Evolutionary conservation across 2,797 vertebrate species (phyloP).

Genomic region (Hyperoplus lanceolatus): DNA sequence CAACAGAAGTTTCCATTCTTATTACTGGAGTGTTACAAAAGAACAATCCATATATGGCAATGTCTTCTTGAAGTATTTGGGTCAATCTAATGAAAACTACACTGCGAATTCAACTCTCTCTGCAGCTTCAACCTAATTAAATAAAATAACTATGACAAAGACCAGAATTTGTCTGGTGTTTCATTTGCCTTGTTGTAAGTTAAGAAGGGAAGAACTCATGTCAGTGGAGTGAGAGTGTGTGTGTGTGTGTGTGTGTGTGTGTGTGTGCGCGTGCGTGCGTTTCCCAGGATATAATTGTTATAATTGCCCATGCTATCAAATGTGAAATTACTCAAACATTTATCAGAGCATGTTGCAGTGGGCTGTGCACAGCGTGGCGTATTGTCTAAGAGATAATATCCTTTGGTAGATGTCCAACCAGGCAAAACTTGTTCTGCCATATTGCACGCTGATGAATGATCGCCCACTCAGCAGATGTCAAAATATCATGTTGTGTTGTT

Average conservation of each 20-base stretch:
- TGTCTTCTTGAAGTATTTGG: constrained; percentile 64
- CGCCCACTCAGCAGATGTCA: constrained; percentile 70
- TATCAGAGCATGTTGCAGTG: background rate
- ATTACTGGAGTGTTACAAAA: constrained; percentile 52
- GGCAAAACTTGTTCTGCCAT: constrained; percentile 29
- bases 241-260: background rate
- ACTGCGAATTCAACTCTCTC: constrained; percentile 53
- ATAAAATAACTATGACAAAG: constrained; percentile 31
- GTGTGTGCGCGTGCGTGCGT: background rate
- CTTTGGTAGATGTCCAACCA: background rate
- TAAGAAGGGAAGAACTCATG: constrained; percentile 3
- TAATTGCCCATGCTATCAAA: no score
- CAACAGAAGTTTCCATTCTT: constrained; percentile 29
- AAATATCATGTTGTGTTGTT: constrained; percentile 54
- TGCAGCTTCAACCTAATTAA: constrained; percentile 71
- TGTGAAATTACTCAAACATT: constrained; percentile 7
- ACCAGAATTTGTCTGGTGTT: no score
- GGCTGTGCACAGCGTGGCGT: background rate
- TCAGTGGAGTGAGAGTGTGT: constrained; percentile 15
- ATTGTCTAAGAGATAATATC: constrained; percentile 17
- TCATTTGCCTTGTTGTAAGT: no score
- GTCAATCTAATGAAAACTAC: constrained; percentile 62
- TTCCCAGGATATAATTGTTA: no score
- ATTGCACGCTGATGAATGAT: constrained; percentile 37
- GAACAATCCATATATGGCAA: constrained; percentile 59